Evolutionary conservation across 2,113 vertebrate genomes (phyloP).

Genomic region (Megaceryle torquata): DNA sequence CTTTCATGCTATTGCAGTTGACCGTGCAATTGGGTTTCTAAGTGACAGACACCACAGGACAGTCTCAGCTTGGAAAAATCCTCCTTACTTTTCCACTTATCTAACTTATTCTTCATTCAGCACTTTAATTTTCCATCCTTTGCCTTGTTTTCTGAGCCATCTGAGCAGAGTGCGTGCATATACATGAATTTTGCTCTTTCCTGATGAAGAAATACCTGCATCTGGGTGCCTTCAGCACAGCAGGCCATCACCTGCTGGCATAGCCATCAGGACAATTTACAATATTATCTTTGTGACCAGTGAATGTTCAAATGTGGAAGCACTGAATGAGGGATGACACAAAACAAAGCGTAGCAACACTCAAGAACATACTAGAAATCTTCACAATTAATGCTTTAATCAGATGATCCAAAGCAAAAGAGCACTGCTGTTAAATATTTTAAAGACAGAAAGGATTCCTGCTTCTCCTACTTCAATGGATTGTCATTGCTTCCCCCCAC

Average conservation of each 20-base stretch:
- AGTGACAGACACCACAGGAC: conserved; percentile 36
- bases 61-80: conserved; percentile 52
- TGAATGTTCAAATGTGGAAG: background rate
- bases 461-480: background rate
- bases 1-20: conserved; percentile 52
- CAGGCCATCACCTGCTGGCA: background rate
- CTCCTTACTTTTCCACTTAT: conserved; percentile 10
- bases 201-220: background rate
- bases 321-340: rapidly evolving
- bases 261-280: background rate
- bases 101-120: conserved; percentile 11
- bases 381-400: background rate
- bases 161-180: background rate
- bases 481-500: background rate
- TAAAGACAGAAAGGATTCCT: background rate
- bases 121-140: conserved; percentile 10
- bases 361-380: background rate
- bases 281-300: background rate
- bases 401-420: background rate
- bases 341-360: background rate
- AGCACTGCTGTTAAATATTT: background rate
- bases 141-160: conserved; percentile 32
- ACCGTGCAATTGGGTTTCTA: conserved; percentile 46
- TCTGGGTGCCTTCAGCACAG: background rate
- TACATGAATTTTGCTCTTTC: background rate